These are phyloP conservation scores for Philereme transversata DNA, from an alignment of 2,888 invertebrate species.

Conservation along the genomic window DNA sequence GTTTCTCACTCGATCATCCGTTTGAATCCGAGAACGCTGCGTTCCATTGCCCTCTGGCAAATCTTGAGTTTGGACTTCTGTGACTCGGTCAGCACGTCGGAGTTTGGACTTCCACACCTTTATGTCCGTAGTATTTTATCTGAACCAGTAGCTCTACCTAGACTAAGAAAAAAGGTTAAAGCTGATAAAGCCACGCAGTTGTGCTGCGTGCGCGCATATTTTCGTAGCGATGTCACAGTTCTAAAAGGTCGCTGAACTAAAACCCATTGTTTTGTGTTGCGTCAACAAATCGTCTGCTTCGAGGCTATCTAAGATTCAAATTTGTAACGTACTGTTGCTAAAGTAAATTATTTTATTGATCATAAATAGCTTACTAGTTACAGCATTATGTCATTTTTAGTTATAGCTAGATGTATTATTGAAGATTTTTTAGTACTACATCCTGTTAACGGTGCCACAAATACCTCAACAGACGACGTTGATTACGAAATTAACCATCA, in stretches of 20 bases:
- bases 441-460: slow-evolving; percentile 16
- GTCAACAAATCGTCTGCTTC: slow-evolving; percentile 78
- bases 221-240: slow-evolving; percentile 79
- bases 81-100: no score
- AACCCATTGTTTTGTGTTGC: slow-evolving; percentile 80
- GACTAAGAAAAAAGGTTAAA: not conserved
- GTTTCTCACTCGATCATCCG: no score
- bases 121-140: no score
- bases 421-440: slow-evolving; percentile 7
- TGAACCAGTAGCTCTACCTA: not conserved
- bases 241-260: slow-evolving; percentile 78
- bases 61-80: no score
- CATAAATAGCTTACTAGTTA: slow-evolving; percentile 45
- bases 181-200: not conserved
- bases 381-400: not conserved
- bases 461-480: slow-evolving; percentile 4
- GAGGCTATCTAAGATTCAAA: slow-evolving; percentile 44
- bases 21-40: no score
- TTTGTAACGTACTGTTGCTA: slow-evolving; percentile 71
- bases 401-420: not conserved
- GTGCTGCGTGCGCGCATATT: slow-evolving; percentile 48
- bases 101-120: no score
- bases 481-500: slow-evolving; percentile 15
- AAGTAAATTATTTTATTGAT: slow-evolving; percentile 64
- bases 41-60: no score